Evolutionary conservation across 2,888 invertebrate species (phyloP), one percentile per base, ranked within the genome.

Genomic region (Ctena decussata): DNA sequence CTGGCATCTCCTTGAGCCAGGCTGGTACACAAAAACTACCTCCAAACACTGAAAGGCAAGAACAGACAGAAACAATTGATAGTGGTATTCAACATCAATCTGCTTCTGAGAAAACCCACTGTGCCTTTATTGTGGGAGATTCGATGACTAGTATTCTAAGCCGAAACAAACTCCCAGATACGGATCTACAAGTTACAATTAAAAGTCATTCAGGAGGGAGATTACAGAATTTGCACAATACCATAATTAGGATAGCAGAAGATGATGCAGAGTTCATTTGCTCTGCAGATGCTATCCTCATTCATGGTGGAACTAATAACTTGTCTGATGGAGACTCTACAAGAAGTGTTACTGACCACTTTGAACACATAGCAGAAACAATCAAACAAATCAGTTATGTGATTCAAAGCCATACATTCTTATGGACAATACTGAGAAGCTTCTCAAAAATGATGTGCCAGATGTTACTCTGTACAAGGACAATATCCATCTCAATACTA

Each of bases 251-350:
- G n/a, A n/a, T n/a, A n/a, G n/a, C n/a, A n/a, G n/a, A n/a, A n/a
- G n/a, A n/a, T n/a, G n/a, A n/a, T n/a, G 53, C 18, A n/a, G 53
- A 53, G 21, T 53, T 53, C 53, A 53, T 53, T 21, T 53, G 53
- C 21, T 5, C 53, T n/a, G 21, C 53, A 18, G 53, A 53, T 53
- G 53, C 53, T 18, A n/a, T 53, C 6, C 18, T 53, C 5, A 53
- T 53, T 53, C 53, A 53, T n/a, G 53, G 53, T 53, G 53, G 53
- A 15, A 53, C 53, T 53, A 53, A 53, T 53, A 53, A 53, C n/a
- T 53, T 53, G 53, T 53, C 53, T 18, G 21, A 53, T 53, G 53
- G 53, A n/a, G 53, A 53, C n/a, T 15, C 53, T 53, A n/a, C 21
- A 5, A n/a, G 21, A 18, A 53, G 53, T 53, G 53, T 53, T 53